Evolutionary conservation across 1,140 invertebrate species (phyloP).

Genomic region (Hylaeus volcanicus): DNA sequence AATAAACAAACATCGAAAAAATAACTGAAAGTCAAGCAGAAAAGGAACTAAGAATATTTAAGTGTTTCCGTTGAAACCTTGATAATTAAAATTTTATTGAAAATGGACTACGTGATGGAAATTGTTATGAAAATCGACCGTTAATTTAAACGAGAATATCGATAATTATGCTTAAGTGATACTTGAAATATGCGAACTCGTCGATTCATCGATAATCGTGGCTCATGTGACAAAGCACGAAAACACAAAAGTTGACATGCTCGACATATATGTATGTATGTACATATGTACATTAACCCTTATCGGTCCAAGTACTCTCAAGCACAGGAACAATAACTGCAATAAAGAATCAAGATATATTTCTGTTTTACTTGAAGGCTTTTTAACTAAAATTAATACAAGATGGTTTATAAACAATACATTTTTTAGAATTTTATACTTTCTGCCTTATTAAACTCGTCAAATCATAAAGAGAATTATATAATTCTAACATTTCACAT

Average conservation of each 20-base stretch:
- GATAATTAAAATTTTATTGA: neutral
- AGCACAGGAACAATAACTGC: no score
- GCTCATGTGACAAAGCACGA: neutral
- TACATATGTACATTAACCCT: no score
- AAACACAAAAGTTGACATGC: neutral
- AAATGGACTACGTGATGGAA: neutral
- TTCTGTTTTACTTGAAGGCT: no score
- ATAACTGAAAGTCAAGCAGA: constrained; percentile 1
- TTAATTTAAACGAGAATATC: constrained; percentile 15
- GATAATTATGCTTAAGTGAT: constrained; percentile 17
- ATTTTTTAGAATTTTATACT: no score
- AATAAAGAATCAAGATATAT: no score
- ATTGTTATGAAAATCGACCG: constrained; percentile 19
- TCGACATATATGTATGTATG: no score
- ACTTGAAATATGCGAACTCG: neutral
- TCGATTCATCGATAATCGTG: neutral
- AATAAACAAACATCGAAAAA: constrained; percentile 9
- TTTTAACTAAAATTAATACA: no score
- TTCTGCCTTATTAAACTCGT: no score
- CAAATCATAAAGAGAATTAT: no score
- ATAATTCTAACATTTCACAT: no score
- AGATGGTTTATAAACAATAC: no score
- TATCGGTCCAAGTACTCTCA: no score
- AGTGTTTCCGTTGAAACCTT: neutral
- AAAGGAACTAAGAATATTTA: neutral